Evolutionary conservation across 30 jellyfish, hydroid and myxozoan genomes (phyloP).

Genomic region (Mastigias papua): DNA sequence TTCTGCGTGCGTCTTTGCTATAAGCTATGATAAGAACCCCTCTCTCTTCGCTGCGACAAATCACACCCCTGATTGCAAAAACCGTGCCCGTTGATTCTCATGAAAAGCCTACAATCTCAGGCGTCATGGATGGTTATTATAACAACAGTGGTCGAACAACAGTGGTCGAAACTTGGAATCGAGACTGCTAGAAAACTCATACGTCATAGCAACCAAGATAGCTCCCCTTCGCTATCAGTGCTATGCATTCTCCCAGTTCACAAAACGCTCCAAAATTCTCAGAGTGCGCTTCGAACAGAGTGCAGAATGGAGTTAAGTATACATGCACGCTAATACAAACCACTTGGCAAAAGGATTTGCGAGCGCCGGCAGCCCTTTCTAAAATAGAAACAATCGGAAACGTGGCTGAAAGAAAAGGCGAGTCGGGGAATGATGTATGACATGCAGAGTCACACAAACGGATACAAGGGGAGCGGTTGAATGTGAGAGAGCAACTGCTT

Average conservation of each 20-base stretch:
- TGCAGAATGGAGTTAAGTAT: not conserved
- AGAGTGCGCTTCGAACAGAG: not conserved
- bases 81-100: not conserved
- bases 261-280: no score
- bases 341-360: slow-evolving; percentile 7
- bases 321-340: not conserved
- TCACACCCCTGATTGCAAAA: not conserved
- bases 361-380: slow-evolving; percentile 12
- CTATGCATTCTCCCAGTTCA: no score
- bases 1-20: no score
- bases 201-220: no score
- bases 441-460: slow-evolving; percentile 22
- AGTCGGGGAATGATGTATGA: slow-evolving; percentile 1
- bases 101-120: not conserved
- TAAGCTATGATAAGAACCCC: not conserved
- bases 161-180: not conserved
- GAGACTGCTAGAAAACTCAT: not conserved
- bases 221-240: no score
- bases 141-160: not conserved
- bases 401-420: slow-evolving; percentile 9
- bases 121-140: not conserved
- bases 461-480: slow-evolving; percentile 12
- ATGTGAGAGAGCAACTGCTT: not conserved
- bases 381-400: slow-evolving; percentile 56
- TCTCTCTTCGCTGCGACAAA: not conserved